Conservation (phyloP, 2,113 vertebrate genomes). For the Polypterus bichir region DNA sequence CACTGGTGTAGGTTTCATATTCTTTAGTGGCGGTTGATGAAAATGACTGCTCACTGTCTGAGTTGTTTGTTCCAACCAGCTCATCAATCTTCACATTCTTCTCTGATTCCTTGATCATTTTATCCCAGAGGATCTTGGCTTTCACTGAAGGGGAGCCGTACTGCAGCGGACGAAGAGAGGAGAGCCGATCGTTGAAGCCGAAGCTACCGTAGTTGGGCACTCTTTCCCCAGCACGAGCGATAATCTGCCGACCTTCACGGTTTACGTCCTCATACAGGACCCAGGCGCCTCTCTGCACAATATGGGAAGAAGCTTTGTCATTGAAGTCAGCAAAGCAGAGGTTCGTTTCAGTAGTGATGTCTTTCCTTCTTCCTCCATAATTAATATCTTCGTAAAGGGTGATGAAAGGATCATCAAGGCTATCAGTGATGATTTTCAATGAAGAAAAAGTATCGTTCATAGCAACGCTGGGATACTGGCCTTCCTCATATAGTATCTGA, state of each 20-base stretch:
- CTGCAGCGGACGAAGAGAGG: constrained; percentile 27
- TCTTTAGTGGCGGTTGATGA: neutral
- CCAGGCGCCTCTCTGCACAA: constrained; percentile 37
- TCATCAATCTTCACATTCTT: constrained; percentile 37
- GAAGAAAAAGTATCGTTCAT: constrained; percentile 30
- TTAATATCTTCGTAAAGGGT: constrained; percentile 33
- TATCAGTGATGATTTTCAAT: constrained; percentile 27
- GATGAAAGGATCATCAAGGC: constrained; percentile 36
- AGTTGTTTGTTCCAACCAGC: constrained; percentile 34
- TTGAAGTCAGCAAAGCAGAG: constrained; percentile 33
- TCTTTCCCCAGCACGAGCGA: constrained; percentile 28
- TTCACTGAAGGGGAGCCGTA: constrained; percentile 18
- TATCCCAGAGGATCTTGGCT: constrained; percentile 25
- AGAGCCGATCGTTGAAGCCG: constrained; percentile 31
- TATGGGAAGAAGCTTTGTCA: constrained; percentile 29
- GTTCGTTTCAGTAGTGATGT: constrained; percentile 39
- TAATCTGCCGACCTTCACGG: constrained; percentile 29
- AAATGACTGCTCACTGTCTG: constrained; percentile 9
- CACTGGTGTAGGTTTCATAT: constrained; percentile 20
- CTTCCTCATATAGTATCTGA: constrained; percentile 23
- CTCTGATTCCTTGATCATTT: constrained; percentile 31
- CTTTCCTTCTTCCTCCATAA: constrained; percentile 28
- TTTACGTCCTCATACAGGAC: constrained; percentile 30
- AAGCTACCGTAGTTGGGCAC: constrained; percentile 24
- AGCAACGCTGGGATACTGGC: constrained; percentile 24